Evolutionary conservation across 2,888 invertebrate genomes (phyloP), one percentile per base, ranked within the genome.

Genomic region (Caenorhabditis plicata): DNA sequence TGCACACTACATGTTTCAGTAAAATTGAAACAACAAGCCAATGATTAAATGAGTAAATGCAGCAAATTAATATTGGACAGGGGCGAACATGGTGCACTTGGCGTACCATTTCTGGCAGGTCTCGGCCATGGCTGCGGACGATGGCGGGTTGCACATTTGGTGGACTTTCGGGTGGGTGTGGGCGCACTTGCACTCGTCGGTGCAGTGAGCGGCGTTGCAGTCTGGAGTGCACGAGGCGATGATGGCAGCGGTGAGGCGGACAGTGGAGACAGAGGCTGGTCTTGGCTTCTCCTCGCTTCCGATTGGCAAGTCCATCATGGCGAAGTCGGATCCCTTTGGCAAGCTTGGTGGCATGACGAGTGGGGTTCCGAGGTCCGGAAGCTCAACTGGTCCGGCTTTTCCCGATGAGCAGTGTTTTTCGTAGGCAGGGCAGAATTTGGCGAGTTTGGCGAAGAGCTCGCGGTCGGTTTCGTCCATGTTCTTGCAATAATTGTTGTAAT

Each of bases 81-180:
- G 73, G 27, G 64, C 42, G 65, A 71, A 75, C 75, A 75, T 75
- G 47, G 73, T 64, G 68, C 75, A 75, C 62, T 73, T 71, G 47
- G 65, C 44, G 64, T 75, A 75, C 75, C 75, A 75, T 36, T 54
- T 56, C 57, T 69, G 68, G 60, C 75, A 75, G 32, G 68, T 73
- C 38, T 54, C 49, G 35, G 71, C 73, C 46, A 74, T 57, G 7
- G 66, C 58, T 17, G 73, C 67, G 17, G 60, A 57, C 11, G 73
- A 61, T 43, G 75, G 75, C 43, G 75, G 75, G 44, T 75, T 75
- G 67, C 75, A 75, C 69, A 72, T 74, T 45, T 70, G 56, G 49
- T 75, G 74, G 38, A 74, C 74, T 51, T 64, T 66, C 36, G 73
- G 70, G 48, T 73, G 73, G 20, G 73, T 71, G 62, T 71, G 63